Evolutionary conservation across 2,888 invertebrate species (phyloP).

Genomic region (Ichneumoninae sp.): DNA sequence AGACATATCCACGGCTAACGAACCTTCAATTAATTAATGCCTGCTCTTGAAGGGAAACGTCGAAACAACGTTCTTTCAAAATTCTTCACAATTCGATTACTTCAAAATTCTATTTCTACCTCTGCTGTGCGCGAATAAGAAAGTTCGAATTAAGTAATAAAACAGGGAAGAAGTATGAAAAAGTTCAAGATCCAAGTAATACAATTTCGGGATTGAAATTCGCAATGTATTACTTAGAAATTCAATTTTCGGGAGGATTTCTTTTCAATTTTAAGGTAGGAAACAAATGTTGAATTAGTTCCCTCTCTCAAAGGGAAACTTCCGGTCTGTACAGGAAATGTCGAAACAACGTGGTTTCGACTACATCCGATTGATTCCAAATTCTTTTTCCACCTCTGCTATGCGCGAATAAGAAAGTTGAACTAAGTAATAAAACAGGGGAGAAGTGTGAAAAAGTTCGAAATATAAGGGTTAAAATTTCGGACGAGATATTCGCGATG

Average conservation of each 20-base stretch:
- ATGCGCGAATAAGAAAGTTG: neutral
- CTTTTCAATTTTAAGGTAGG: neutral
- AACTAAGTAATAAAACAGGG: neutral
- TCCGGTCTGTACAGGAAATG: conserved; percentile 4
- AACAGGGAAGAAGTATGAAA: no score
- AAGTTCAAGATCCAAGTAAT: no score
- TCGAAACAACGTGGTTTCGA: conserved; percentile 28
- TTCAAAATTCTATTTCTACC: neutral
- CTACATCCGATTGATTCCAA: neutral
- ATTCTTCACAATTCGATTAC: neutral
- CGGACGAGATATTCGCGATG: neutral
- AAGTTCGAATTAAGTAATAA: no score
- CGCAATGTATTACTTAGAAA: no score
- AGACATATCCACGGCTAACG: neutral
- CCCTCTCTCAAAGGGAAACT: neutral
- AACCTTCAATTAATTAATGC: conserved; percentile 36
- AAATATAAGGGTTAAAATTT: neutral
- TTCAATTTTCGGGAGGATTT: neutral
- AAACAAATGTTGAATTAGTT: neutral
- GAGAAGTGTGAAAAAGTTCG: neutral
- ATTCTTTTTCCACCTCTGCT: neutral
- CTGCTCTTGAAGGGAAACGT: neutral
- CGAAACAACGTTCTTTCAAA: conserved; percentile 19
- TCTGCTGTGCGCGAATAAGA: no score
- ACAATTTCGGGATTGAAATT: no score